Evolutionary conservation across 2,797 vertebrate species (phyloP).

Genomic region (Sebastes oblongus): DNA sequence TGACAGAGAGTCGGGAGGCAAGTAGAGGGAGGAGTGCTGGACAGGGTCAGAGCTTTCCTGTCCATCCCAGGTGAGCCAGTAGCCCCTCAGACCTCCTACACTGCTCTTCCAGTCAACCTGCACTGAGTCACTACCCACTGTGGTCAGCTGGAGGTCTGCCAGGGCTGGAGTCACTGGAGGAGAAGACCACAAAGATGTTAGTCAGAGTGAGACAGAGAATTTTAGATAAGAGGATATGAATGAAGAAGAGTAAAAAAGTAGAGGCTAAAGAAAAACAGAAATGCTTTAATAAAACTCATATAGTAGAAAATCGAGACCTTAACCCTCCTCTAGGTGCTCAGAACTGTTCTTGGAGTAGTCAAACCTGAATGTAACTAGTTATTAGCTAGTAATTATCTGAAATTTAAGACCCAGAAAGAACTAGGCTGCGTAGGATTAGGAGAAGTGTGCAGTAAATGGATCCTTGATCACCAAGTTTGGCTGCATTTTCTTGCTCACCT

Average conservation of each 20-base stretch:
- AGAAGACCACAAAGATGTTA: slow-evolving; percentile 7
- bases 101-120: slow-evolving; percentile 81
- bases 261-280: neutral
- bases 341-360: neutral
- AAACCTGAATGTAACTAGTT: slow-evolving; percentile 28
- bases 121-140: slow-evolving; percentile 80
- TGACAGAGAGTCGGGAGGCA: slow-evolving; percentile 78
- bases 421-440: neutral
- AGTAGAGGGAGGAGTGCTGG: slow-evolving; percentile 73
- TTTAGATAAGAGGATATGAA: neutral
- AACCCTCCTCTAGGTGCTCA: neutral
- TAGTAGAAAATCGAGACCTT: neutral
- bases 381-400: slow-evolving; percentile 27
- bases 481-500: slow-evolving; percentile 73
- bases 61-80: slow-evolving; percentile 85
- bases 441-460: slow-evolving; percentile 14
- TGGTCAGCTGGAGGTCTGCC: slow-evolving; percentile 81
- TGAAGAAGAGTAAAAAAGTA: neutral
- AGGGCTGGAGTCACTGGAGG: slow-evolving; percentile 78
- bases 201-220: neutral
- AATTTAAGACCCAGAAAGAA: slow-evolving; percentile 26
- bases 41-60: slow-evolving; percentile 27
- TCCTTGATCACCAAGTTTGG: neutral
- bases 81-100: slow-evolving; percentile 74
- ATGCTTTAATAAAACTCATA: neutral